A percentile compares a stretch with the other conserved stretches of the same genome.
Conservation (phyloP, 1,140 invertebrate species). For the Drosophila cardini region DNA sequence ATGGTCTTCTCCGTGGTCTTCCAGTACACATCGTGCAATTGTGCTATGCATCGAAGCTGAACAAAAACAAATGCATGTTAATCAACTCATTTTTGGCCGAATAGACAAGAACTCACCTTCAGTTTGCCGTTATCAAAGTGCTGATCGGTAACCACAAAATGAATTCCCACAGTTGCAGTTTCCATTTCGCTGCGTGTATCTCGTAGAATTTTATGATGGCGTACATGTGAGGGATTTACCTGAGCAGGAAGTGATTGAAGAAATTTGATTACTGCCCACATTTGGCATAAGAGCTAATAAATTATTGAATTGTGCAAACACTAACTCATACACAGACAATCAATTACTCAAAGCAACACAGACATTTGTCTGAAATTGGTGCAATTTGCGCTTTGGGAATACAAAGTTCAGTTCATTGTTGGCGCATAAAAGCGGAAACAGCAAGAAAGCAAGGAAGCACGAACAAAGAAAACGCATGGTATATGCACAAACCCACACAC, state of each 20-base stretch:
- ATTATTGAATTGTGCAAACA: constrained; percentile 29
- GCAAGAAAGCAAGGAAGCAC: constrained; percentile 24
- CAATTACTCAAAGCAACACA: constrained; percentile 2
- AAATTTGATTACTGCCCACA: too few species aligned
- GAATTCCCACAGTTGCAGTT: constrained; percentile 84
- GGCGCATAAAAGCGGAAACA: constrained; percentile 40
- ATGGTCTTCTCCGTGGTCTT: constrained; percentile 87
- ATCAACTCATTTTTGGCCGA: not conserved
- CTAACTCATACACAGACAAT: constrained; percentile 3
- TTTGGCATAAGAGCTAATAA: constrained; percentile 6
- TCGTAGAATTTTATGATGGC: constrained; percentile 74
- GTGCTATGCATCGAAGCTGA: constrained; percentile 86
- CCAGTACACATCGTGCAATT: constrained; percentile 87
- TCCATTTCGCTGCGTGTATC: constrained; percentile 80
- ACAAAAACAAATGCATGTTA: constrained; percentile 9
- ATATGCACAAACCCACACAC: constrained; percentile 6
- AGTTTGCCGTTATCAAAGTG: constrained; percentile 87
- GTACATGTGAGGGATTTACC: constrained; percentile 80
- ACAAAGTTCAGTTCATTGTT: constrained; percentile 51
- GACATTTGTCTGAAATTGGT: not conserved
- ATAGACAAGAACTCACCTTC: constrained; percentile 78
- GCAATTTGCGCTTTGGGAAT: constrained; percentile 26
- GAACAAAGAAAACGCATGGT: constrained; percentile 12
- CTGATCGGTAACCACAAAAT: constrained; percentile 86
- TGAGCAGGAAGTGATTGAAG: constrained; percentile 17